These are phyloP conservation scores for Lithobates pipiens DNA, from an alignment of 2,797 vertebrate genomes.

Conservation along the genomic window DNA sequence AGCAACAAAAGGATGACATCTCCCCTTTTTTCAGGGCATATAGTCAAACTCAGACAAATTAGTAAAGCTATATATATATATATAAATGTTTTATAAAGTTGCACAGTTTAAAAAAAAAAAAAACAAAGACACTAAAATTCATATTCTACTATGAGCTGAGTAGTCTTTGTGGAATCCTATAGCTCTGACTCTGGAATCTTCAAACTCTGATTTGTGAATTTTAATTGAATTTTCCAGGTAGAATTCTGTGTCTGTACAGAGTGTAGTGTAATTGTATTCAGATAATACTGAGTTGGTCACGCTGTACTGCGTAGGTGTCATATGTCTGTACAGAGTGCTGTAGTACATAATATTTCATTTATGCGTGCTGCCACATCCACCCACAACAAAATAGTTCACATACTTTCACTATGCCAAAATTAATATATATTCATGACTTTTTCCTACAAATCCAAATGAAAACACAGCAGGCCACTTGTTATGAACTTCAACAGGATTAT, in stretches of 20 bases:
- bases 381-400: slow-evolving; percentile 7
- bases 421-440: background rate
- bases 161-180: too few species aligned
- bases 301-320: background rate
- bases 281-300: background rate
- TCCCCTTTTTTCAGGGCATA: too few species aligned
- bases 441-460: background rate
- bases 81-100: too few species aligned
- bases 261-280: background rate
- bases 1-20: too few species aligned
- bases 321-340: background rate
- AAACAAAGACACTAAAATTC: too few species aligned
- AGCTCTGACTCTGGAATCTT: too few species aligned
- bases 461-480: background rate
- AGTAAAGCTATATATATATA: too few species aligned
- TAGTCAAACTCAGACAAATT: too few species aligned
- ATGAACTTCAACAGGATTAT: background rate
- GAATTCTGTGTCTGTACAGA: background rate
- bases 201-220: too few species aligned
- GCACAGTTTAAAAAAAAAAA: too few species aligned
- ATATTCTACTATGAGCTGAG: too few species aligned
- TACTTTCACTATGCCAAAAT: background rate
- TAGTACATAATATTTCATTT: background rate
- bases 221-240: background rate
- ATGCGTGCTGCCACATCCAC: background rate